Base-by-base conservation (phyloP, 2,888 invertebrate genomes). In the Lysandra bellargus region DNA sequence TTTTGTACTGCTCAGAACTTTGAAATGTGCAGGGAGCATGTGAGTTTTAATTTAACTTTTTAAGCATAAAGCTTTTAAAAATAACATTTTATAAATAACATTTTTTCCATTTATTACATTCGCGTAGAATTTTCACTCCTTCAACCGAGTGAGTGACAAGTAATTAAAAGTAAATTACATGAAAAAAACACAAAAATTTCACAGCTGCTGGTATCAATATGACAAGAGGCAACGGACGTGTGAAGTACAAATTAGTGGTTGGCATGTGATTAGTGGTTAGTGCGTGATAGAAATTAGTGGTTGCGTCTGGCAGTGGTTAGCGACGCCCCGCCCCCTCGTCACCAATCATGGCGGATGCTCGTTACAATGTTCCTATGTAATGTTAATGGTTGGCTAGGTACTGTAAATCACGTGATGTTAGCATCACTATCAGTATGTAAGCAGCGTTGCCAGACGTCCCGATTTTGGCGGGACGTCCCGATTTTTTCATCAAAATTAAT, bases 251-350 rank as follows among this genome's bases (percentile, higher is more conserved):
- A 57, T 61, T n/a, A 61, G 23, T 64, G 9, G 64, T 30, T 64
- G 23, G 64, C 9, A 64, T 30, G 64, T 64, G 64, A 64, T 64
- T 23, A 53, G 23, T 64, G 64, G 64, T 64, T 64, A 64, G 64
- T 64, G 64, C 23, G 69, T 33, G 33, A 69, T 69, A 69, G 33
- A 69, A 69, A 69, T 69, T 69, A 69, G 33, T 69, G 33, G 69
- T 14, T 69, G 33, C 33, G 14, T 33, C 33, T 17, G 69, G 64
- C 12, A 69, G 64, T 30, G 64, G 30, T 30, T 69, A 33, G 69
- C 12, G 33, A 69, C 69, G 69, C 69, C 69, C 33, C 69, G 69
- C 69, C 69, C 69, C 30, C 6, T 12, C 64, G 64, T 30, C 5
- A 69, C 33, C 69, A 37, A 69, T 69, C 69, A 69, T 37, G 69